Base-by-base conservation (phyloP, 2,113 vertebrate genomes). In the Otus sunia region DNA sequence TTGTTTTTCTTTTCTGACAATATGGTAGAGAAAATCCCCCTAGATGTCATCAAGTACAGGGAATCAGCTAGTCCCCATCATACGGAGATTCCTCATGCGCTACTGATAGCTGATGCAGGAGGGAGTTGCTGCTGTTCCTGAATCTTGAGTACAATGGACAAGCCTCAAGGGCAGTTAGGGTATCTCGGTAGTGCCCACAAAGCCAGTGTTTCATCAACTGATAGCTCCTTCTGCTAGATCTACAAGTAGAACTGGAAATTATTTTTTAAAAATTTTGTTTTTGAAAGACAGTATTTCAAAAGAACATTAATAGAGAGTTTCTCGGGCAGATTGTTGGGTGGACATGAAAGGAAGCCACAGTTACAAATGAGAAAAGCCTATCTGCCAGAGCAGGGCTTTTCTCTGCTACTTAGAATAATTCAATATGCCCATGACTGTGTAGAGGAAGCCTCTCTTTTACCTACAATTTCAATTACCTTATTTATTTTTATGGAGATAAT, bases 401-500 rank as follows among this genome's bases (percentile, higher is more conserved):
- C 34, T 79, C 37, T 82, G 58, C 34, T 72, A 37, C 23, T 69
- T 11, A 32, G 49, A 88, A 49, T 67, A 84, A 73, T 47, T 92
- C 59, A 75, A 16, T 20, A 88, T 53, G 64, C 41, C 34, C 3
- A 1, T 62, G 62, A n/a, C 74, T 91, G 34, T 26, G 53, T 10
- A 59, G 74, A 68, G 63, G 55, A 47, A 59, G 15, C 37, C 55
- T 91, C 50, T 88, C 37, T 64, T 64, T 86, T 82, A 58, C 47
- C 49, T 58, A 5, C 41, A 52, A 1, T 86, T 96, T 89, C 90
- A 79, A 80, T 92, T 49, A 50, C 34, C 41, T 90, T 82, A 45
- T 88, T 94, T 80, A 90, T 93, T 92, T 86, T 77, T 63, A 45
- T 50, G n/a, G 39, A 64, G n/a, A 16, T 80, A 59, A 88, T 60